Conservation (phyloP, 2,797 vertebrate species). For the Clarias pachynema region DNA sequence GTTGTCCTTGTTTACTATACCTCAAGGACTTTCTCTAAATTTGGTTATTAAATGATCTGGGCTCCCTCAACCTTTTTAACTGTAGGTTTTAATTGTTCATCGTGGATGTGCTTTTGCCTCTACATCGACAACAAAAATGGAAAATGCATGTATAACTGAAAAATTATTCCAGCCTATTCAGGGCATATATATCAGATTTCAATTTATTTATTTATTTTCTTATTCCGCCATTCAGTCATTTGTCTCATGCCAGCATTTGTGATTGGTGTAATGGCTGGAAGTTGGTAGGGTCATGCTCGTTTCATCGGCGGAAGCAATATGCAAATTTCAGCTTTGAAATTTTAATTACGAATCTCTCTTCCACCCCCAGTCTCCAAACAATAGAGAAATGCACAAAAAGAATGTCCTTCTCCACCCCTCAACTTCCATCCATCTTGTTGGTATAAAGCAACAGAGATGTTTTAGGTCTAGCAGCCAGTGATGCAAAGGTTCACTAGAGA, state of each 20-base stretch:
- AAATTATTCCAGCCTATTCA: background rate
- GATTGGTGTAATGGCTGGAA: background rate
- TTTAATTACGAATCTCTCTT: conserved; percentile 21
- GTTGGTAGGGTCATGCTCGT: background rate
- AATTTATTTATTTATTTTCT: background rate
- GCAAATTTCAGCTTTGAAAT: conserved; percentile 42
- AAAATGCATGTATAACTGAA: background rate
- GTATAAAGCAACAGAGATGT: conserved; percentile 36
- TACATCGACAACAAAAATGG: background rate
- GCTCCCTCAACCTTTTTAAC: conserved; percentile 1
- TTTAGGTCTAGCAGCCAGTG: conserved; percentile 21
- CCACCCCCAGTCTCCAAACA: conserved; percentile 25
- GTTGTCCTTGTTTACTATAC: conserved; percentile 1
- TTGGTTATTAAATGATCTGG: conserved; percentile 13
- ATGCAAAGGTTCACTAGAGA: conserved; percentile 31
- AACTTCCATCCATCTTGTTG: conserved; percentile 34
- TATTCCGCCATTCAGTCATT: background rate
- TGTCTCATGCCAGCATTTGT: background rate
- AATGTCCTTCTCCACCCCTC: conserved; percentile 8
- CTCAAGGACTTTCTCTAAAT: background rate
- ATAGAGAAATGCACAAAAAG: conserved; percentile 26
- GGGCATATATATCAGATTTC: background rate
- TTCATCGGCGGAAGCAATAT: conserved; percentile 18
- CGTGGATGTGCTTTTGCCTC: background rate
- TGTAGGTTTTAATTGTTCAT: background rate